Conservation (phyloP, 2,888 invertebrate genomes). For the Aspidiotus rigidus region DNA sequence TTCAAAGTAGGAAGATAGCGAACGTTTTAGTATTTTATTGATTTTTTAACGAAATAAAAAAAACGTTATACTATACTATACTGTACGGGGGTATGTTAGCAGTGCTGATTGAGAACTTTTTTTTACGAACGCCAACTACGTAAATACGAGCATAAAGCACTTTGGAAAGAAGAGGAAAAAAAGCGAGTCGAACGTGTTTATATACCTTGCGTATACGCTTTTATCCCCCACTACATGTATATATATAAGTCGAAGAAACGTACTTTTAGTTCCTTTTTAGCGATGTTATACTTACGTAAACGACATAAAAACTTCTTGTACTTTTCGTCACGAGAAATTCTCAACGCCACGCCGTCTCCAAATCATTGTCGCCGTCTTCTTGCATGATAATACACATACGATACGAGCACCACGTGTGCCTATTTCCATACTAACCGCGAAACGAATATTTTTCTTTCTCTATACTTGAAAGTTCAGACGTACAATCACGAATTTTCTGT, state of each 20-base stretch:
- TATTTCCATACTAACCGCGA: not conserved
- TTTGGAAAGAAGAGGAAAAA: constrained; percentile 15
- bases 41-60: constrained; percentile 8
- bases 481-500: not conserved
- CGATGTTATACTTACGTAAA: constrained; percentile 15
- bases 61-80: constrained; percentile 9
- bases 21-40: constrained; percentile 10
- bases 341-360: too few relatives aligned
- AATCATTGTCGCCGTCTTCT: too few relatives aligned
- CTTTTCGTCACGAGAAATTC: constrained; percentile 17
- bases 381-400: too few relatives aligned
- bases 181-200: constrained; percentile 12
- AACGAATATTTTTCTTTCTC: not conserved
- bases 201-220: constrained; percentile 17
- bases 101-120: constrained; percentile 26
- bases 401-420: too few relatives aligned
- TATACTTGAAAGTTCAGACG: not conserved
- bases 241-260: not conserved
- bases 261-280: too few relatives aligned
- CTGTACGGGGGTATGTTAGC: constrained; percentile 6
- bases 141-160: constrained; percentile 12
- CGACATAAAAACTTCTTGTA: constrained; percentile 22
- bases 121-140: constrained; percentile 24
- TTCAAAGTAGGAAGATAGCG: constrained; percentile 17
- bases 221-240: constrained; percentile 14